These are phyloP conservation scores for Sander vitreus DNA, from an alignment of 2,113 vertebrate species.

Conservation along the genomic window DNA sequence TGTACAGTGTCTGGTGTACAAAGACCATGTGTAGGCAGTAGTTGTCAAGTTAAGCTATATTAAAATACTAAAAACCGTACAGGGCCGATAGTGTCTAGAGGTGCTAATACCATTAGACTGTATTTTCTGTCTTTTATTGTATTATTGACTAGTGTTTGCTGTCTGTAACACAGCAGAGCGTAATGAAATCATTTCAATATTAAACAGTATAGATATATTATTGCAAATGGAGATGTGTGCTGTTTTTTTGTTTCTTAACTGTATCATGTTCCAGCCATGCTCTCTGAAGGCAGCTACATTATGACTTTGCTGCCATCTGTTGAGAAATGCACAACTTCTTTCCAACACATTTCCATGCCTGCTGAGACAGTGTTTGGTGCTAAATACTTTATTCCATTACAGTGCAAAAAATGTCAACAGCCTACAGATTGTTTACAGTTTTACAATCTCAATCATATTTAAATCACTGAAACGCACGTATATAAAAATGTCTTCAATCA, in stretches of 20 bases:
- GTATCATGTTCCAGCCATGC: neutral
- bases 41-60: conserved; percentile 75
- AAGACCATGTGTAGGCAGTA: conserved; percentile 78
- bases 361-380: neutral
- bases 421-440: conserved; percentile 17
- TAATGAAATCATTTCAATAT: conserved; percentile 83
- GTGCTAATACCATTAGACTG: conserved; percentile 85
- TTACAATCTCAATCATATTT: conserved; percentile 15
- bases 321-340: conserved; percentile 16
- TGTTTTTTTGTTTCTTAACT: conserved; percentile 41
- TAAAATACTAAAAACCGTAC: conserved; percentile 79
- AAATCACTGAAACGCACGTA: conserved; percentile 38
- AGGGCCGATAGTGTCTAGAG: conserved; percentile 83
- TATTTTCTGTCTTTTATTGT: conserved; percentile 85
- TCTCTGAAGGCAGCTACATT: neutral
- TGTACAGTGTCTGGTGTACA: conserved; percentile 76
- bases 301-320: conserved; percentile 63
- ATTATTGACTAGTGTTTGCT: conserved; percentile 82
- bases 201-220: conserved; percentile 81
- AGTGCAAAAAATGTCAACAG: conserved; percentile 51
- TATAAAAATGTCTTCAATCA: conserved; percentile 40
- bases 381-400: conserved; percentile 42
- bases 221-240: conserved; percentile 59
- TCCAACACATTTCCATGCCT: neutral
- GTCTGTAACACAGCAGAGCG: conserved; percentile 83